Percentiles rank a stretch among this genome's conserved stretches.
These are phyloP conservation scores for Anarrhichthys ocellatus DNA, from an alignment of 2,113 vertebrate species.

Conservation along the genomic window DNA sequence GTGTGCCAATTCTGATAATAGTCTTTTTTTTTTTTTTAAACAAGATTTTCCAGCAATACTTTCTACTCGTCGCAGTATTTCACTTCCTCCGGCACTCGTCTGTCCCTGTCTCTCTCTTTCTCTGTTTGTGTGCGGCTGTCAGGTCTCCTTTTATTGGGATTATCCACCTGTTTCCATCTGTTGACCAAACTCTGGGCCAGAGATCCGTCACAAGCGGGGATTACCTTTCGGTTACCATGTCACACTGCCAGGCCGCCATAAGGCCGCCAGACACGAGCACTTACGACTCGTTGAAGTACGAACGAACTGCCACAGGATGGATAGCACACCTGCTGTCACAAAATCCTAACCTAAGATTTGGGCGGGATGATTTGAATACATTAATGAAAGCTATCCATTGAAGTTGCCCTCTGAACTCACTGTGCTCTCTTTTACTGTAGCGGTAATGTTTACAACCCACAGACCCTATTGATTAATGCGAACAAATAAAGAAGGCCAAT, in stretches of 20 bases:
- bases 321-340: not conserved
- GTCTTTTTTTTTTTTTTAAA: conserved; percentile 74
- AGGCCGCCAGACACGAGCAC: conserved; percentile 43
- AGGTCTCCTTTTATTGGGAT: conserved; percentile 76
- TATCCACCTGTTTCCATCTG: conserved; percentile 84
- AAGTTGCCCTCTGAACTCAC: not conserved
- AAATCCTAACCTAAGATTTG: not conserved
- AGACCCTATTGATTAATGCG: not conserved
- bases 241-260: conserved; percentile 61
- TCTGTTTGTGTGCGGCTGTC: conserved; percentile 36
- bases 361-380: not conserved
- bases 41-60: conserved; percentile 28
- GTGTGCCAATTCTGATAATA: conserved; percentile 74
- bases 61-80: not conserved
- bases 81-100: not conserved
- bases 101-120: not conserved
- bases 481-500: not conserved
- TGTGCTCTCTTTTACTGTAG: not conserved
- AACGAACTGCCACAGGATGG: not conserved
- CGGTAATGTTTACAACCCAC: not conserved
- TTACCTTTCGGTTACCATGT: conserved; percentile 64
- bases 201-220: conserved; percentile 64
- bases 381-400: not conserved
- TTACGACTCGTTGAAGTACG: not conserved
- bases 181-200: conserved; percentile 70